phyloP scores from a whole-genome alignment of 2,113 vertebrate species.

The Crotalus helleri region DNA sequence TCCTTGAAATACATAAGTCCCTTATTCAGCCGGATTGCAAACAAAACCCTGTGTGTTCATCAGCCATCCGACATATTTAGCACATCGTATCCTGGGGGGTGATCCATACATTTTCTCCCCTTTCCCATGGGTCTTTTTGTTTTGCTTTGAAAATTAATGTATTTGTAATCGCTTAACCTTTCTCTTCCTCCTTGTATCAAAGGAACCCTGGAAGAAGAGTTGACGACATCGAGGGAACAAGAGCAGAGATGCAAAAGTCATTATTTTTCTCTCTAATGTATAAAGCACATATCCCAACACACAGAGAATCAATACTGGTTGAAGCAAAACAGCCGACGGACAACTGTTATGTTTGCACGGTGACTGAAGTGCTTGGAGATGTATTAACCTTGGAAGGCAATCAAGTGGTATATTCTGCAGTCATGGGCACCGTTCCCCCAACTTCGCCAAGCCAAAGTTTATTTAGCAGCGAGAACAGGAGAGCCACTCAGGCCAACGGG shows the following conservation, averaged over 20 bases:
- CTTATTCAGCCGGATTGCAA: constrained; percentile 30
- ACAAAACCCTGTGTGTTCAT: constrained; percentile 22
- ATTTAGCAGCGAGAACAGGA: background rate
- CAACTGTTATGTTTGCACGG: constrained; percentile 56
- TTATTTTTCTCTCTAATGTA: constrained; percentile 41
- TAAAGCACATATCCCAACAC: constrained; percentile 60
- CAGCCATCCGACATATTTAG: background rate
- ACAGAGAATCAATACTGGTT: constrained; percentile 43
- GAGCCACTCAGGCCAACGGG: background rate
- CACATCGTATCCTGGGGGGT: constrained; percentile 16
- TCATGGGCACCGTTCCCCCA: constrained; percentile 55
- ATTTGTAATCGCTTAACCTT: constrained; percentile 38
- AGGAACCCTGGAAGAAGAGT: constrained; percentile 30
- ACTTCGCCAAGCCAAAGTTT: constrained; percentile 45
- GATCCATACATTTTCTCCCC: constrained; percentile 24
- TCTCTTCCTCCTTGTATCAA: constrained; percentile 26
- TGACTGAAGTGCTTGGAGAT: constrained; percentile 29
- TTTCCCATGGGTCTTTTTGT: constrained; percentile 10
- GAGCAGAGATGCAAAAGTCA: constrained; percentile 37
- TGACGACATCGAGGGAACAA: background rate
- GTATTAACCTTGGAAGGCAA: constrained; percentile 64
- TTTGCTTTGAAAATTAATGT: constrained; percentile 27
- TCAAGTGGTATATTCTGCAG: constrained; percentile 55
- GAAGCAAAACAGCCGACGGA: constrained; percentile 52
- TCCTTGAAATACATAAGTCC: constrained; percentile 52